A percentile compares a stretch with the other conserved stretches of the same genome.
These are phyloP conservation scores for Morelia viridis DNA, from an alignment of 2,797 vertebrate species.

Conservation along the genomic window DNA sequence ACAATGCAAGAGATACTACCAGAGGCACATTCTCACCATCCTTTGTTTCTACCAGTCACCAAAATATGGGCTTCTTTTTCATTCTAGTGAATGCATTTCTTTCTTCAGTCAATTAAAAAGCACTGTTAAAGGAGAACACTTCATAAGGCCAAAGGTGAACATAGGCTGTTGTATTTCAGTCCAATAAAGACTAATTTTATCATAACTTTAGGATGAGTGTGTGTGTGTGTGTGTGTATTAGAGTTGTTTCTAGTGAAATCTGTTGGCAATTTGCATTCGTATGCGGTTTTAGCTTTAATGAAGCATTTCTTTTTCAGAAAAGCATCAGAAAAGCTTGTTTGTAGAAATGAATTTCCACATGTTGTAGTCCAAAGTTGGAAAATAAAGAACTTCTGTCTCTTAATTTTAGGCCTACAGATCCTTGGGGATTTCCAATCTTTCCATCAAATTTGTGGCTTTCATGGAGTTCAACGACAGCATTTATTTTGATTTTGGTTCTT, in stretches of 20 bases:
- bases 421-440: background rate
- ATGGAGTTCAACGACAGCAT: background rate
- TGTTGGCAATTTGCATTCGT: constrained; percentile 10
- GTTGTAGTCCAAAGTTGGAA: background rate
- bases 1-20: background rate
- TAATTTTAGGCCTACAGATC: background rate
- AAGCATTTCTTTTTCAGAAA: background rate
- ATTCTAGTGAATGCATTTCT: background rate
- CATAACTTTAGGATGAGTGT: background rate
- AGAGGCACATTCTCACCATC: background rate
- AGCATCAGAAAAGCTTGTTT: background rate
- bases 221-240: background rate
- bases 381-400: background rate
- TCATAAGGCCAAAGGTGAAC: background rate
- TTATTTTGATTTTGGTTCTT: background rate
- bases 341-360: background rate
- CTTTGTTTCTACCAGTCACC: constrained; percentile 10
- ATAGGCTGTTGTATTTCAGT: background rate
- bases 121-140: background rate
- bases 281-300: constrained; percentile 1
- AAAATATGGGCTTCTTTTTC: background rate
- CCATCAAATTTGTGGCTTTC: background rate
- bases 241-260: constrained; percentile 8
- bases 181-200: constrained; percentile 10
- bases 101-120: constrained; percentile 1